Evolutionary conservation across 2,113 vertebrate genomes (phyloP).

Genomic region (Mugil cephalus): DNA sequence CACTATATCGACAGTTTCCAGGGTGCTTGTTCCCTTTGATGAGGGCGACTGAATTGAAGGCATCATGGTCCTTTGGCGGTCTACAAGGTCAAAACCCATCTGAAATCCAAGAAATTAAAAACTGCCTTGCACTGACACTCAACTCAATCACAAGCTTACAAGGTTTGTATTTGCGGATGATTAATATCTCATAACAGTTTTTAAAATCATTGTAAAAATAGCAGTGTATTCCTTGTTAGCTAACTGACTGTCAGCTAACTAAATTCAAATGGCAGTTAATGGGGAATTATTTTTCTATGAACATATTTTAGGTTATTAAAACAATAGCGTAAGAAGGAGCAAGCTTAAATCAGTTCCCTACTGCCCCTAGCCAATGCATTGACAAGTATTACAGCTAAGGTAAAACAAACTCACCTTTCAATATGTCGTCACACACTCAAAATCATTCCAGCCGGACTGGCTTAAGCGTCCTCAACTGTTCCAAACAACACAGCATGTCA

Average conservation of each 20-base stretch:
- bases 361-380: no score
- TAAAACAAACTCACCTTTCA: constrained; percentile 63
- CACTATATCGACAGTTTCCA: constrained; percentile 58
- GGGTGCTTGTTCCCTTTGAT: neutral
- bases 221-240: no score
- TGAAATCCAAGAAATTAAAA: constrained; percentile 11
- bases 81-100: constrained; percentile 22
- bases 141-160: no score
- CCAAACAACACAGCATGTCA: constrained; percentile 27
- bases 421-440: neutral
- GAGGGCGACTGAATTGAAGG: neutral
- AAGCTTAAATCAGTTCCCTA: no score
- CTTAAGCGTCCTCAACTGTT: neutral
- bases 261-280: no score
- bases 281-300: no score
- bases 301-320: no score
- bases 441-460: constrained; percentile 21
- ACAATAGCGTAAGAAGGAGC: no score
- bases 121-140: neutral
- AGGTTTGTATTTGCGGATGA: neutral
- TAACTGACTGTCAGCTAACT: no score
- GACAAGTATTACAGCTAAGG: neutral
- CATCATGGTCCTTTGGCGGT: constrained; percentile 6
- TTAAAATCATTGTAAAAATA: no score
- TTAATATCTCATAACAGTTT: neutral